These are phyloP conservation scores for Pristionchus japonicus DNA, from an alignment of 2,888 invertebrate species.

Conservation along the genomic window DNA sequence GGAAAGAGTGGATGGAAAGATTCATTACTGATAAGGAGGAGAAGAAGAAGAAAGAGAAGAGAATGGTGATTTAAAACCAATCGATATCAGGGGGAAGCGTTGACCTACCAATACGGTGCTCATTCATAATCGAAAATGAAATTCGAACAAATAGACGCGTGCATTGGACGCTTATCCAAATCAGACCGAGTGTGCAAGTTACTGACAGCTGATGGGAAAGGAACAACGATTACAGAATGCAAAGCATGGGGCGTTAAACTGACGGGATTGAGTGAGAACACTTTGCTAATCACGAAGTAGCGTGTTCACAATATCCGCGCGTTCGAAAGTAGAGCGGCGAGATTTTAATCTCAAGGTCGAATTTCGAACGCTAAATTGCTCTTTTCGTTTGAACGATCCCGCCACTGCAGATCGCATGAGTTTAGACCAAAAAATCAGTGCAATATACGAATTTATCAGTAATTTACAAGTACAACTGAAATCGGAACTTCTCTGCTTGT, in stretches of 20 bases:
- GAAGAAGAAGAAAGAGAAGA: not conserved
- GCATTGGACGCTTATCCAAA: not conserved
- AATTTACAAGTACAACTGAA: too few species aligned
- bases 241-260: too few species aligned
- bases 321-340: not conserved
- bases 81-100: not conserved
- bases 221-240: not conserved
- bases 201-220: not conserved
- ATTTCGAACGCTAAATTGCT: not conserved
- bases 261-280: too few species aligned
- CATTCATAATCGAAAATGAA: not conserved
- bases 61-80: too few species aligned
- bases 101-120: not conserved
- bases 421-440: too few species aligned
- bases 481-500: too few species aligned
- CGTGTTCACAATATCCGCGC: not conserved
- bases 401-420: too few species aligned
- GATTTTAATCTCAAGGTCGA: not conserved
- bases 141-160: not conserved
- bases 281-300: not conserved
- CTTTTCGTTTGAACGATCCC: not conserved
- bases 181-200: not conserved
- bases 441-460: too few species aligned
- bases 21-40: not conserved
- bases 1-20: not conserved